Percentiles rank a stretch among this genome's conserved stretches.
Evolutionary conservation across 2,797 vertebrate species (phyloP).

Genomic region (Eutrigla gurnardus): DNA sequence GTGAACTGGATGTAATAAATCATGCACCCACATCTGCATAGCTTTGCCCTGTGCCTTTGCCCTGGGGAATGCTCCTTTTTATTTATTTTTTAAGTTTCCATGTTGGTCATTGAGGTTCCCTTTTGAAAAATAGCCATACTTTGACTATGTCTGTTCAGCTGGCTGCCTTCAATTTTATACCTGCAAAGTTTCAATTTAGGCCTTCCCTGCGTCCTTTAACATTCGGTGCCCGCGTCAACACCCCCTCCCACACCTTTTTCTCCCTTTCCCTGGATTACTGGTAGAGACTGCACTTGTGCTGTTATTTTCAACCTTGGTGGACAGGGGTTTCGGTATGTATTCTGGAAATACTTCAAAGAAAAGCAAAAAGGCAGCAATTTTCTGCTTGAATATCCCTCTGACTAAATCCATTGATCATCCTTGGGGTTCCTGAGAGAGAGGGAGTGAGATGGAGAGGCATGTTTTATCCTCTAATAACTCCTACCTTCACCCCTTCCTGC

Average conservation of each 20-base stretch:
- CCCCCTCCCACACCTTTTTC: slow-evolving; percentile 68
- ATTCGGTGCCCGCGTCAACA: slow-evolving; percentile 69
- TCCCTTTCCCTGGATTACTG: slow-evolving; percentile 79
- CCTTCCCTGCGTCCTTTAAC: slow-evolving; percentile 82
- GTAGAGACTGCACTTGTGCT: slow-evolving; percentile 81
- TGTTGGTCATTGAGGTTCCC: slow-evolving; percentile 68
- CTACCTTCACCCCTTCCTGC: slow-evolving; percentile 94
- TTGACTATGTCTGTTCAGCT: slow-evolving; percentile 82
- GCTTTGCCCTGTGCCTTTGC: slow-evolving; percentile 37
- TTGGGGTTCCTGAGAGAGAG: slow-evolving; percentile 95
- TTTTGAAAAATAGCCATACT: slow-evolving; percentile 81
- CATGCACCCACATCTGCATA: slow-evolving; percentile 55
- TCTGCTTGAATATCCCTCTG: slow-evolving; percentile 99
- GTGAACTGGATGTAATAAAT: slow-evolving; percentile 64
- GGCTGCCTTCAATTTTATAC: slow-evolving; percentile 90
- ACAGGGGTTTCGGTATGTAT: slow-evolving; percentile 82
- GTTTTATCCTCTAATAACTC: slow-evolving; percentile 99
- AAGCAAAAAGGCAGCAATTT: slow-evolving; percentile 98
- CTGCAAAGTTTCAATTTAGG: slow-evolving; percentile 88
- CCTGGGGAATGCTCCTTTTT: slow-evolving; percentile 39
- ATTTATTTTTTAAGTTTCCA: slow-evolving; percentile 54
- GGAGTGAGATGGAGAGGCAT: slow-evolving; percentile 91
- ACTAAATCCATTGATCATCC: slow-evolving; percentile 99
- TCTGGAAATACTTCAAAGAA: slow-evolving; percentile 94
- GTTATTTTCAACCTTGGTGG: slow-evolving; percentile 86